Evolutionary conservation across 2,113 vertebrate genomes (phyloP).

Genomic region (Cyprinus carpio): DNA sequence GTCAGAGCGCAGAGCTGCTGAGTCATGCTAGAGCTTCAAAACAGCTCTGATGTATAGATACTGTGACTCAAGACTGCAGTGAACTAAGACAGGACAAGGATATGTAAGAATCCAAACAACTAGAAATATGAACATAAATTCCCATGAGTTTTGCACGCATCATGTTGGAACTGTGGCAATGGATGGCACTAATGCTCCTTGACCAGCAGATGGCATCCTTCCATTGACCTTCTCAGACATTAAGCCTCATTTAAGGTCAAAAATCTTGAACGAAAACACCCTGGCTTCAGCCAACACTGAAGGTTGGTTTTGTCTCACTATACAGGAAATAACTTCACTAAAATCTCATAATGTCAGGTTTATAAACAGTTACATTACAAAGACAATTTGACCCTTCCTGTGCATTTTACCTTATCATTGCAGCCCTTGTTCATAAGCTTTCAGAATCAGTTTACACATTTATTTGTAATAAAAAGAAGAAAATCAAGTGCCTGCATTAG

Average conservation of each 20-base stretch:
- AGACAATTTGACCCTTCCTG: neutral
- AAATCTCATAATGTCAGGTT: neutral
- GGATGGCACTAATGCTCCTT: constrained; percentile 3
- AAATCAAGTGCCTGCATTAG: neutral
- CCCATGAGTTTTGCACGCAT: neutral
- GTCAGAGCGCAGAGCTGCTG: neutral
- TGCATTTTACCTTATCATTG: neutral
- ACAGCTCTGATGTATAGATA: neutral
- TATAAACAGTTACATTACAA: neutral
- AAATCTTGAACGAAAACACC: constrained; percentile 1
- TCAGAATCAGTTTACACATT: neutral
- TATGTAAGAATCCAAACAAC: neutral
- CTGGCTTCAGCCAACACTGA: neutral
- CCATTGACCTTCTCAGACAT: constrained; percentile 21
- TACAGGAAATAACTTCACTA: neutral
- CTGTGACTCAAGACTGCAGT: too few relatives aligned
- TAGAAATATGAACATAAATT: neutral
- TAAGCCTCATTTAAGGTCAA: constrained; percentile 36
- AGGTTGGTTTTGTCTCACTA: neutral
- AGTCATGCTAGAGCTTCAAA: constrained; percentile 2
- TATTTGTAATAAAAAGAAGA: neutral
- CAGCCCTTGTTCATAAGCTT: neutral
- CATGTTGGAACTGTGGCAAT: neutral
- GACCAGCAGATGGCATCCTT: constrained; percentile 59
- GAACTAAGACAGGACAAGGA: neutral